These are phyloP conservation scores for Drosophila stalkeri DNA, from an alignment of 2,888 invertebrate genomes.

Conservation along the genomic window DNA sequence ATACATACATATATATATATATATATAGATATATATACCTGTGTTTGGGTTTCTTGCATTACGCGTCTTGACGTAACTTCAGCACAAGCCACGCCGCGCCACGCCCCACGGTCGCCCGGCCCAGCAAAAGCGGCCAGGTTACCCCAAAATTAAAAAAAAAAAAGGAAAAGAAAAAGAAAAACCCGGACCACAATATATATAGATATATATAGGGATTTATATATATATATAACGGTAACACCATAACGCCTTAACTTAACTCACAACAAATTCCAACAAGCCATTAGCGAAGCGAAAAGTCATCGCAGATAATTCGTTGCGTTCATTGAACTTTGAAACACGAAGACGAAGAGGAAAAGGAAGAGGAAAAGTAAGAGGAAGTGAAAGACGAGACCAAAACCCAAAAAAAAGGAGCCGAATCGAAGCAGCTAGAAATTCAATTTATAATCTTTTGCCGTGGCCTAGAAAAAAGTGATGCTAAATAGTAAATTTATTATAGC, in stretches of 20 bases:
- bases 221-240: constrained; percentile 59
- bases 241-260: constrained; percentile 74
- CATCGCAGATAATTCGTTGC: constrained; percentile 53
- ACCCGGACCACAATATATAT: constrained; percentile 42
- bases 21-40: constrained; percentile 36
- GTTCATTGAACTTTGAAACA: constrained; percentile 73
- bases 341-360: constrained; percentile 34
- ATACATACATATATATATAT: constrained; percentile 15
- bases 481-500: constrained; percentile 30
- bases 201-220: constrained; percentile 19
- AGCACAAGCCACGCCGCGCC: constrained; percentile 25
- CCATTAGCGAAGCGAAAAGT: constrained; percentile 23
- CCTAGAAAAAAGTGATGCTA: constrained; percentile 39
- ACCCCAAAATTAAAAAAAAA: background rate
- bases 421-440: constrained; percentile 30
- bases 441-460: constrained; percentile 48
- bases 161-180: background rate
- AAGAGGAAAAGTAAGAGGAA: background rate
- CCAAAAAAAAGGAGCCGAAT: constrained; percentile 32
- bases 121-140: constrained; percentile 1
- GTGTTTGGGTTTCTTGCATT: constrained; percentile 67
- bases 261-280: constrained; percentile 65
- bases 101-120: constrained; percentile 8
- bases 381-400: constrained; percentile 54
- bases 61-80: constrained; percentile 72